Evolutionary conservation across 2,113 vertebrate genomes (phyloP), one percentile per base, ranked within the genome.

Genomic region (Seriola aureovittata): DNA sequence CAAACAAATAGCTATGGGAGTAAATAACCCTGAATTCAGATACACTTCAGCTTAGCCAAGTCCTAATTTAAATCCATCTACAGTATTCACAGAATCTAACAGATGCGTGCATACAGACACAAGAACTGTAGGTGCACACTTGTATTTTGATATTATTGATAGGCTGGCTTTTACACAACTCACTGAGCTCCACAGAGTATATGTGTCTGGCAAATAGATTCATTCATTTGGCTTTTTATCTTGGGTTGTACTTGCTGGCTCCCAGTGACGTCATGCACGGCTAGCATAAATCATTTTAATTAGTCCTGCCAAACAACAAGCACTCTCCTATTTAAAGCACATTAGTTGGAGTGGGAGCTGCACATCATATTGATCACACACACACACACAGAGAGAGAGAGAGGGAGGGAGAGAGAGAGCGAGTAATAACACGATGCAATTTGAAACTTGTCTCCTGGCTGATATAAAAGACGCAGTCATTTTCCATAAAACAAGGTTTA

Each of bases 261-360:
- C 65, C 67, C 60, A 62, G 62, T 88, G 78, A 91, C 85, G 84
- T 90, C 86, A 91, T 72, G 63, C 70, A 54, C 74, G 11, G 63
- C 71, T 50, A 58, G 58, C 74, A 88, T 91, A 89, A 92, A 92
- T 93, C 89, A 91, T 86, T 88, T 90, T 87, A 92, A 92, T 89
- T 86, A 84, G 82, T 71, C 70, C 50, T 80, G 83, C 86, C 80
- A 85, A 90, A 84, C 40, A 64, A 81, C 74, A 78, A 86, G 65
- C 76, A 48, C 73, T 60, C 73, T 70, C 60, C 59, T 36, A 67
- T 86, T 89, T 90, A 90, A 78, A 76, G 74, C 67, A 16, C 46
- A 81, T 85, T 70, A 76, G 68, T 54, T 59, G 23, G n/a, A 76
- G 71, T 55, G 82, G 77, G 50, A 76, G 60, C 67, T 36, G 17